Conservation (phyloP, 2,113 vertebrate species). For the Cebus imitator region DNA sequence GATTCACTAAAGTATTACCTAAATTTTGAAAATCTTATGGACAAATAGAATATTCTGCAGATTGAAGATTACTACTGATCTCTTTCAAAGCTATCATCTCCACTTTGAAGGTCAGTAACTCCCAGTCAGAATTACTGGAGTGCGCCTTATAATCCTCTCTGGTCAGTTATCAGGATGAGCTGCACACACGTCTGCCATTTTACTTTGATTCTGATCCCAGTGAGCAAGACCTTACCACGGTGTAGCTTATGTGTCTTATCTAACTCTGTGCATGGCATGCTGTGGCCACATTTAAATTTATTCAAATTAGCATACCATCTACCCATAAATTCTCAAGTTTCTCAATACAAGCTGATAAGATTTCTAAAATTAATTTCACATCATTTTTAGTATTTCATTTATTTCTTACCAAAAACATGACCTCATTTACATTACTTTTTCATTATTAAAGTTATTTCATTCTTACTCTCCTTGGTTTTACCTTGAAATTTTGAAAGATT, state of each 20-base stretch:
- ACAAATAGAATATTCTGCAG: conserved; percentile 2
- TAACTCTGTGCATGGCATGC: background rate
- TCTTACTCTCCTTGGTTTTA: background rate
- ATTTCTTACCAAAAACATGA: conserved; percentile 16
- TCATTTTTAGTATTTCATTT: conserved; percentile 14
- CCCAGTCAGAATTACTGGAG: background rate
- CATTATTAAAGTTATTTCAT: background rate
- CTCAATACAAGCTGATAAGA: background rate
- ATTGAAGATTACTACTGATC: background rate
- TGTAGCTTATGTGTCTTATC: background rate
- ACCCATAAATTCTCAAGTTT: background rate
- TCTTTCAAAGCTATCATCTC: background rate
- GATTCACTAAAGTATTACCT: background rate
- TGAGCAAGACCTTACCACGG: background rate
- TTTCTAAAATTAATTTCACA: background rate
- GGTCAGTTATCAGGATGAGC: background rate
- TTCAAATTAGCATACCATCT: background rate
- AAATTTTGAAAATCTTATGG: background rate
- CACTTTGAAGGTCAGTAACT: background rate
- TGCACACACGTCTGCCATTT: background rate
- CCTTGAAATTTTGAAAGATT: background rate
- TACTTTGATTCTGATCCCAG: background rate
- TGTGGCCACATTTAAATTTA: background rate
- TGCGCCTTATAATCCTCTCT: background rate
- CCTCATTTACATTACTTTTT: background rate